These are phyloP conservation scores for Idaea aversata DNA, from an alignment of 2,888 invertebrate species.

Conservation along the genomic window DNA sequence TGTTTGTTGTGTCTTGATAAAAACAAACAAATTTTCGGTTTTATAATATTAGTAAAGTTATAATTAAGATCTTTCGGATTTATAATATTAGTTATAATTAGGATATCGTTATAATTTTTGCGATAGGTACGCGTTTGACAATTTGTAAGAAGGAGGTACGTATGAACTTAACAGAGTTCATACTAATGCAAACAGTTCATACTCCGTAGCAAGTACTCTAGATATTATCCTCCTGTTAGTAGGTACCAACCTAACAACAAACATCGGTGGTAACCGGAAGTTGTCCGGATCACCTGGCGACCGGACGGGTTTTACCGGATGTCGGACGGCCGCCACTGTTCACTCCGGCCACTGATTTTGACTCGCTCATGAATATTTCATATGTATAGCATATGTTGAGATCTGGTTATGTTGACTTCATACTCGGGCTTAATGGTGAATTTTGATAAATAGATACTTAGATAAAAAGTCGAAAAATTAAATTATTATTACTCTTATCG, in stretches of 20 bases:
- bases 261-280: slow-evolving; percentile 28
- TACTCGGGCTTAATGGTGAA: background rate
- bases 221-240: slow-evolving; percentile 9
- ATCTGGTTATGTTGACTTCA: slow-evolving; percentile 3
- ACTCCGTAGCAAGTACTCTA: background rate
- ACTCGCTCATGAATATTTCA: slow-evolving; percentile 52
- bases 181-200: too few relatives aligned
- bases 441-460: background rate
- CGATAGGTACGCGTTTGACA: too few relatives aligned
- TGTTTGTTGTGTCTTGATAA: too few relatives aligned
- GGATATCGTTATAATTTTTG: too few relatives aligned
- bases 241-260: background rate
- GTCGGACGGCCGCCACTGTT: slow-evolving; percentile 20
- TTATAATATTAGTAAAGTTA: too few relatives aligned
- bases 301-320: slow-evolving; percentile 30
- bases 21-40: too few relatives aligned
- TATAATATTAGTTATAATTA: too few relatives aligned
- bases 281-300: slow-evolving; percentile 30
- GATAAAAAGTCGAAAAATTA: background rate
- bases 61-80: too few relatives aligned
- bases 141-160: too few relatives aligned
- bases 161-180: too few relatives aligned
- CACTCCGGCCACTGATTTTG: slow-evolving; percentile 32
- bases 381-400: slow-evolving; percentile 10
- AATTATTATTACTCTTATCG: too few relatives aligned